Evolutionary conservation across 2,888 invertebrate genomes (phyloP).

Genomic region (Clistopyga incitator): DNA sequence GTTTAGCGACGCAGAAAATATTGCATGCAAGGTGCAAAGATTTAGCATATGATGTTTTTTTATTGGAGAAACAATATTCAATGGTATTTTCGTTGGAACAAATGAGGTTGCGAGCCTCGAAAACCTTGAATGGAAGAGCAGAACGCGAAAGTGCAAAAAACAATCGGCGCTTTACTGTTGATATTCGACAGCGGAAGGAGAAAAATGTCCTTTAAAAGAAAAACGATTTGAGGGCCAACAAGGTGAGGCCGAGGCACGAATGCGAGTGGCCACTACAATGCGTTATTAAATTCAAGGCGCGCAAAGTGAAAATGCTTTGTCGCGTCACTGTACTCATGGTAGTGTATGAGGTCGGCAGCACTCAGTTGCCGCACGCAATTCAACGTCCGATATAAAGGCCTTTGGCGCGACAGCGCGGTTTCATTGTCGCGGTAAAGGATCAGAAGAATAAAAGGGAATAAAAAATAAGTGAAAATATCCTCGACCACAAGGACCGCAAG

Average conservation of each 20-base stretch:
- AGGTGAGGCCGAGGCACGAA: not conserved
- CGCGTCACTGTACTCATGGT: conserved; percentile 4
- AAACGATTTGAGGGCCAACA: conserved; percentile 9
- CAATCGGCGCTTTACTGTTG: not conserved
- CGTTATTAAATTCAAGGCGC: conserved; percentile 39
- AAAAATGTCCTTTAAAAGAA: conserved; percentile 2
- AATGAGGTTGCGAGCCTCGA: not conserved
- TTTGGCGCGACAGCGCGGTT: conserved; percentile 17
- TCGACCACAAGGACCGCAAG: conserved; percentile 12
- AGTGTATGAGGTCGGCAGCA: conserved; percentile 21
- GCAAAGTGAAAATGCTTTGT: conserved; percentile 38
- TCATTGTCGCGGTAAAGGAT: conserved; percentile 30
- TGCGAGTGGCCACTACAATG: conserved; percentile 9
- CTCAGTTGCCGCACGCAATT: conserved; percentile 17
- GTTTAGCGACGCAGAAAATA: too few relatives aligned
- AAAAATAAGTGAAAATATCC: conserved; percentile 20
- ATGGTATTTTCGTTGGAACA: not conserved
- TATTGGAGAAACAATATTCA: not conserved
- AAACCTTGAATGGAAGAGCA: not conserved
- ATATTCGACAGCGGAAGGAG: not conserved
- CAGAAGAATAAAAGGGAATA: conserved; percentile 18
- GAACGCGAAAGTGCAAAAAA: not conserved
- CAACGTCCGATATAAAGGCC: conserved; percentile 27
- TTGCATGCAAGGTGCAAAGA: too few relatives aligned
- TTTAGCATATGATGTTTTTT: too few relatives aligned